A percentile compares a stretch with the other conserved stretches of the same genome.
phyloP scores from a whole-genome alignment of 2,113 vertebrate genomes.

The Trogon surrucura region DNA sequence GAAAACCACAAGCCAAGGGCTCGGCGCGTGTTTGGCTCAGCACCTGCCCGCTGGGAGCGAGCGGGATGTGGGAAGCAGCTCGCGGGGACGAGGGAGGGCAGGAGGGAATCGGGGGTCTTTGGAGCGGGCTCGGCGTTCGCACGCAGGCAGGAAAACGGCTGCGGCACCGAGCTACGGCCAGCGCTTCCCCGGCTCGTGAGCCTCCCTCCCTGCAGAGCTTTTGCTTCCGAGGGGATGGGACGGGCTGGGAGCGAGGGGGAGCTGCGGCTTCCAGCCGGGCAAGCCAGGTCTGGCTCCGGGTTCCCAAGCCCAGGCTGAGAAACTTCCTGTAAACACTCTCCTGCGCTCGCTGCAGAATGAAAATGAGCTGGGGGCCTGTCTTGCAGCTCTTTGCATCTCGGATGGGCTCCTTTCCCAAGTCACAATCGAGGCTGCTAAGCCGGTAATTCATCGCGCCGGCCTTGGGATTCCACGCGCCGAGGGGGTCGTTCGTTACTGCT shows the following conservation, averaged over 20 bases:
- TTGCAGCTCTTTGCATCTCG: not conserved
- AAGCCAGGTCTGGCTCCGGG: not conserved
- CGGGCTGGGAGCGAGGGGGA: not conserved
- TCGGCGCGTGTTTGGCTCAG: not conserved
- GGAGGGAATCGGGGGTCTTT: not conserved
- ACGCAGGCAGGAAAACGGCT: not conserved
- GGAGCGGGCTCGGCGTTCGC: not conserved
- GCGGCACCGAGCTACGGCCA: rapidly evolving
- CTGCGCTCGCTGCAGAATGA: not conserved
- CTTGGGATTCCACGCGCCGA: not conserved
- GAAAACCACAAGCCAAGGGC: not conserved
- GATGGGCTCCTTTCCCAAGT: not conserved
- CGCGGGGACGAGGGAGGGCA: not conserved
- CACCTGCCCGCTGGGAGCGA: not conserved
- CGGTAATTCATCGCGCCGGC: not conserved
- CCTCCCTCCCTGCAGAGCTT: not conserved
- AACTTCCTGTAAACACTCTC: not conserved
- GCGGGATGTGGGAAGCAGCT: not conserved
- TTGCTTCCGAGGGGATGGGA: not conserved
- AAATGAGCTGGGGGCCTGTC: not conserved
- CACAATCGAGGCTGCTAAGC: not conserved
- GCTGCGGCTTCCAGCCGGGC: not conserved
- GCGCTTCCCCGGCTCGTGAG: not conserved
- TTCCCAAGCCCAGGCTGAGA: not conserved
- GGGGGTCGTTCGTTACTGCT: rapidly evolving